A percentile compares a stretch with the other conserved stretches of the same genome.
These are phyloP conservation scores for Drosophila kambysellisi DNA, from an alignment of 2,888 invertebrate species.

Conservation along the genomic window DNA sequence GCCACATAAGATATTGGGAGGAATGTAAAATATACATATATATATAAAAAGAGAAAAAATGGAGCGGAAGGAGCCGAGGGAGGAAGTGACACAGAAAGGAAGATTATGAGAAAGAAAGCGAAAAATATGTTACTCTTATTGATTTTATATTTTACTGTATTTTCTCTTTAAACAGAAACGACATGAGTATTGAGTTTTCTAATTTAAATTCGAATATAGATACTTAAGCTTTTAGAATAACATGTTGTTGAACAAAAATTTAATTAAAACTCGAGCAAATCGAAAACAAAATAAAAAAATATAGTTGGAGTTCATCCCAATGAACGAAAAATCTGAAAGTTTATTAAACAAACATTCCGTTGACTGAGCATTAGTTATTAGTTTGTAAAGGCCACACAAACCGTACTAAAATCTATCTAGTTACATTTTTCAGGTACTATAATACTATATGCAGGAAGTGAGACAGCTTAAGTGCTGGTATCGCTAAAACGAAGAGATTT, in stretches of 20 bases:
- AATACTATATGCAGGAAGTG: neutral
- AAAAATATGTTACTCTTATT: neutral
- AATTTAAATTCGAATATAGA: neutral
- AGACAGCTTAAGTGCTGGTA: neutral
- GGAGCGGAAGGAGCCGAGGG: neutral
- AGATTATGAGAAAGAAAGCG: neutral
- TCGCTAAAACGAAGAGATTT: constrained; percentile 4
- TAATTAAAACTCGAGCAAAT: too few species aligned
- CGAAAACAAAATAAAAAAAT: neutral
- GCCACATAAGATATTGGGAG: neutral
- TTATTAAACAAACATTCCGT: neutral
- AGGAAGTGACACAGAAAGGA: neutral
- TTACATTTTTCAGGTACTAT: neutral
- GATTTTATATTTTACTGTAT: neutral
- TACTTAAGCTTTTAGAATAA: neutral
- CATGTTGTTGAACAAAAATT: neutral
- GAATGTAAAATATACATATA: neutral
- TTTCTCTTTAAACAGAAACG: neutral
- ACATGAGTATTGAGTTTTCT: neutral
- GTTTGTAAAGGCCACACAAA: neutral
- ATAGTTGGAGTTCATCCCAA: neutral
- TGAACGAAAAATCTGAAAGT: neutral
- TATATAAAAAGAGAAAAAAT: neutral
- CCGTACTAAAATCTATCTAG: neutral
- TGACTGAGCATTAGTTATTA: neutral